Percentiles rank a stretch among this genome's conserved stretches.
These are phyloP conservation scores for Drosophila mimetica DNA, from an alignment of 2,888 invertebrate genomes.

Conservation along the genomic window DNA sequence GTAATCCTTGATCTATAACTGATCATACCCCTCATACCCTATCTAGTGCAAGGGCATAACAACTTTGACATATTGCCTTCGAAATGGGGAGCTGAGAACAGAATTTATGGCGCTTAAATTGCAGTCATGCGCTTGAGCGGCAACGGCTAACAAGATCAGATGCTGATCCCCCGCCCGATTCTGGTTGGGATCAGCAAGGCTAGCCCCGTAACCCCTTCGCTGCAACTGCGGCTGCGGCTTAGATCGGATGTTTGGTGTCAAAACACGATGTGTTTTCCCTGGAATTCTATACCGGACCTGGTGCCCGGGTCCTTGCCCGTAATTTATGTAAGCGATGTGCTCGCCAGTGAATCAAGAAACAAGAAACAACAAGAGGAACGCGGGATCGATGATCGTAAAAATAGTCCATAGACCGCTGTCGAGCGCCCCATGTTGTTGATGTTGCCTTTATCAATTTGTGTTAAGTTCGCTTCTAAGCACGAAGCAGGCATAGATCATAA, in stretches of 20 bases:
- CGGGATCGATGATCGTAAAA: conserved; percentile 64
- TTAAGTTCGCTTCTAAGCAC: conserved; percentile 69
- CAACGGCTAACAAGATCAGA: conserved; percentile 66
- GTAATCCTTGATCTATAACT: no score
- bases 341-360: conserved; percentile 60
- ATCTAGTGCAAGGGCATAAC: conserved; percentile 19
- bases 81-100: conserved; percentile 39
- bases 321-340: conserved; percentile 75
- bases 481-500: conserved; percentile 74
- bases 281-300: conserved; percentile 54
- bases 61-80: conserved; percentile 66
- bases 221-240: conserved; percentile 56
- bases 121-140: conserved; percentile 76
- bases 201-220: conserved; percentile 22
- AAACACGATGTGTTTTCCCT: conserved; percentile 67
- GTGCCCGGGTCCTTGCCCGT: conserved; percentile 40
- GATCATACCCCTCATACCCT: conserved; percentile 39
- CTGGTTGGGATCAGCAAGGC: conserved; percentile 2
- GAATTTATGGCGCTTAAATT: conserved; percentile 79
- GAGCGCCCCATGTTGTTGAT: conserved; percentile 25
- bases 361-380: conserved; percentile 57
- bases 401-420: conserved; percentile 42
- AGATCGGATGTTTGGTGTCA: conserved; percentile 76
- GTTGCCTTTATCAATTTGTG: conserved; percentile 73
- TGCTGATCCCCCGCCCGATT: conserved; percentile 7